Base-by-base conservation (phyloP, 2,797 vertebrate species). In the Momotus momota region DNA sequence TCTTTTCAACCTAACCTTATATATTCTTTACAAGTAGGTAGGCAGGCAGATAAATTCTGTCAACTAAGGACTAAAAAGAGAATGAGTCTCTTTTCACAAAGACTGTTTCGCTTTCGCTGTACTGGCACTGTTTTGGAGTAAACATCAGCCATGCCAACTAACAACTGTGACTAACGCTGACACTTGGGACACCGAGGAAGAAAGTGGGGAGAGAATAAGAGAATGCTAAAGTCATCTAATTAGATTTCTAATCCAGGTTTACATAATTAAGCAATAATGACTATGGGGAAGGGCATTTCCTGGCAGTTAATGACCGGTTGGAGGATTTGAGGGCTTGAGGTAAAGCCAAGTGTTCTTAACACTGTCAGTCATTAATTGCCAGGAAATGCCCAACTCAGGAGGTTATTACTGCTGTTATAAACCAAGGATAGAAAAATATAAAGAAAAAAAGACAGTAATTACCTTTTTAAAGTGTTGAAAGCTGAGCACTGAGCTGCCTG, bases 351-450 rank as follows among this genome's bases (percentile, higher is more conserved):
- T 43, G 83, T 93, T 96, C 95, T 97, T 97, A 97, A 95, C 94
- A 89, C 93, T 96, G 95, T 96, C 96, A 96, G 92, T 94, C 96
- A 96, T 96, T 96, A 97, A 96, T 94, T 92, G 95, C 92, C 93
- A 97, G 96, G 96, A 97, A 97, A 96, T 96, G 88, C 94, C 95
- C 96, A 93, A 69, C 96, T 96, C 95, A 94, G 94, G 93, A 96
- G 95, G 96, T 94, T 97, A 96, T 97, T 95, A 96, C 86, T 95
- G 94, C 93, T 89, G 94, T 97, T 96, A 97, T 96, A 97, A 97
- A 97, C 91, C 81, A 90, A 95, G 95, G 96, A 97, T 95, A 96
- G 94, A 96, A 95, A 97, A 97, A 96, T 96, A 95, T 96, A 94
- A 97, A 95, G 93, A 94, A 95, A 96, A 94, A 96, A 96, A 94